Base-by-base conservation (phyloP, 2,888 invertebrate species). In the Philonicus albiceps region DNA sequence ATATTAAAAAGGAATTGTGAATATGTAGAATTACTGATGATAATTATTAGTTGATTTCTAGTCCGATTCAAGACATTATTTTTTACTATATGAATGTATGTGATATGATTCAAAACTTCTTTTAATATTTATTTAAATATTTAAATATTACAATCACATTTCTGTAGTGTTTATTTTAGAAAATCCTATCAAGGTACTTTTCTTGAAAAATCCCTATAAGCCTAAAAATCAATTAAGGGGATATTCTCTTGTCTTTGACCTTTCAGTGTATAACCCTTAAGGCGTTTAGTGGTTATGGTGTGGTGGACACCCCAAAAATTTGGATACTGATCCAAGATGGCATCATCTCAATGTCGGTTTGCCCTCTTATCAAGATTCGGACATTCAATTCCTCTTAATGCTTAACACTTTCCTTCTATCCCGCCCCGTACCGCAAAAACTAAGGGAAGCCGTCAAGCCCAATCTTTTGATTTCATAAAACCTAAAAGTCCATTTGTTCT, bases 381-480 rank as follows among this genome's bases (percentile, higher is more conserved):
- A 31, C 27, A 73, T 73, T 84, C 72, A 84, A 73, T 84, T 84
- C 31, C 19, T 84, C 43, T 73, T 73, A 72, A 73, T 84, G 72
- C n/a, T 73, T 43, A 73, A 84, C 84, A 84, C 73, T 84, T 84
- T 84, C 81, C 16, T 13, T 3, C 4, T 13, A 13, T 1, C 13
- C 40, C 11, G 3, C 16, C 11, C n/a, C n/a, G n/a, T n/a, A n/a
- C n/a, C 34, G 27, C 22, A 27, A 53, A 64, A 64, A 73, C 73
- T 22, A 27, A 84, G 22, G 22, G 40, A 16, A 84, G 53, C 22
- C 43, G 73, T 84, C 84, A 84, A 22, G 72, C 40, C 84, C 73
- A 84, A 84, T 84, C 72, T 84, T 64, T 73, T 84, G 73, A 84
- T 84, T 84, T 84, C 84, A 84, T 84, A 84, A 73, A 84, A 84